phyloP scores from a whole-genome alignment of 2,113 vertebrate species.

The Cephalophus harveyi region DNA sequence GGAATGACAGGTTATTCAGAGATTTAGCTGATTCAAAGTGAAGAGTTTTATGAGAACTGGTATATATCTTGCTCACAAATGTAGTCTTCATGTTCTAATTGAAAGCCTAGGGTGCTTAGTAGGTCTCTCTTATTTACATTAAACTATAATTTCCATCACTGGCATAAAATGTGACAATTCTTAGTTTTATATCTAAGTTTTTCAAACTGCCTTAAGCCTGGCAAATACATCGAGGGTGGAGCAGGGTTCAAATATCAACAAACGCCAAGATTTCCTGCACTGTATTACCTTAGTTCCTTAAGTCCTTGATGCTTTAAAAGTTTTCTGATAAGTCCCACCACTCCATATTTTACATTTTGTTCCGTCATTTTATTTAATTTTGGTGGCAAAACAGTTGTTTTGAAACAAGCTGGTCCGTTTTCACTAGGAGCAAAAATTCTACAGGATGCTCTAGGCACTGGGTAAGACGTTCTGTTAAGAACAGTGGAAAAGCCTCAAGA shows the following conservation, averaged over 20 bases:
- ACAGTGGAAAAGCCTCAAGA: not conserved
- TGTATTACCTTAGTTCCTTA: not conserved
- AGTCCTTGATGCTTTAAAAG: not conserved
- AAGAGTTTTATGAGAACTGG: not conserved
- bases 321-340: not conserved
- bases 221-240: not conserved
- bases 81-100: not conserved
- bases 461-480: not conserved
- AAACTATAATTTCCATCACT: not conserved
- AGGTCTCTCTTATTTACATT: not conserved
- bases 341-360: not conserved
- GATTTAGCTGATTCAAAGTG: not conserved
- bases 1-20: not conserved
- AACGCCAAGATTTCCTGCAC: not conserved
- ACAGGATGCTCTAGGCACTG: not conserved
- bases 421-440: not conserved
- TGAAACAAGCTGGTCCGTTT: not conserved
- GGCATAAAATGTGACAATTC: not conserved
- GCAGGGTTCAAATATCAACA: not conserved
- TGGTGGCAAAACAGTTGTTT: not conserved
- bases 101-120: not conserved
- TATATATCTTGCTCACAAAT: not conserved
- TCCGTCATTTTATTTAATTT: not conserved
- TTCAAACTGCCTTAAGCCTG: not conserved
- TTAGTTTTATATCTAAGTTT: not conserved